Evolutionary conservation across 1,140 invertebrate species (phyloP), one percentile per base, ranked within the genome.

Genomic region (Trichonephila clavata): DNA sequence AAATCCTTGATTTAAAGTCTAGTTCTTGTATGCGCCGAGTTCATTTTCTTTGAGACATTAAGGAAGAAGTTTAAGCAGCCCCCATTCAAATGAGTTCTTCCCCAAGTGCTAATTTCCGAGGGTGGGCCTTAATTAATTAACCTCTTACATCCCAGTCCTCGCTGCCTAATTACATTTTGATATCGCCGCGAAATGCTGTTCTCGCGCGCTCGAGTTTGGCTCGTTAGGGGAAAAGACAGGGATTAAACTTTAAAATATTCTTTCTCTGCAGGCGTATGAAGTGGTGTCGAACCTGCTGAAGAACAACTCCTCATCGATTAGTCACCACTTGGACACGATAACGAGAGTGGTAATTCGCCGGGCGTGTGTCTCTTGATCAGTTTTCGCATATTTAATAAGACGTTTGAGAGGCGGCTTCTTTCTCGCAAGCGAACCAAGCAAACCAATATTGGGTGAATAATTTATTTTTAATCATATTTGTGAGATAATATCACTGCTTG

Each of bases 191-290:
- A 77, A 77, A 32, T 68, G 27, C 20, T 39, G 71, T 50, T 50
- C 50, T 13, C 7, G 50, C 7, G 27, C 27, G 18, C 71, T 32
- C 24, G 8, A 14, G 24, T 32, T 21, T 65, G 21, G 63, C 24
- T n/a, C n/a, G 63, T 21, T 65, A 21, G 5, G 20, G 61, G 20
- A 21, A 63, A 10, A 65, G 63, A 27, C 65, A 27, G 10, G 21
- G 65, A 68, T 68, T 77, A 77, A 77, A 77, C 27, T 77, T 77
- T 77, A 77, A 77, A 77, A 77, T 77, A 77, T 77, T 77, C 71
- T 20, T 10, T 7, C 24, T 27, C 13, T n/a, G 65, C n/a, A 13
- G 0, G 13, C n/a, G 65, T 7, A 68, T 24, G 10, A 13, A 50
- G 50, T 8, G 50, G n/a, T n/a, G 65, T 68, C 24, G 65, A 68